Evolutionary conservation across 2,113 vertebrate species (phyloP).

Genomic region (Canis aureus): DNA sequence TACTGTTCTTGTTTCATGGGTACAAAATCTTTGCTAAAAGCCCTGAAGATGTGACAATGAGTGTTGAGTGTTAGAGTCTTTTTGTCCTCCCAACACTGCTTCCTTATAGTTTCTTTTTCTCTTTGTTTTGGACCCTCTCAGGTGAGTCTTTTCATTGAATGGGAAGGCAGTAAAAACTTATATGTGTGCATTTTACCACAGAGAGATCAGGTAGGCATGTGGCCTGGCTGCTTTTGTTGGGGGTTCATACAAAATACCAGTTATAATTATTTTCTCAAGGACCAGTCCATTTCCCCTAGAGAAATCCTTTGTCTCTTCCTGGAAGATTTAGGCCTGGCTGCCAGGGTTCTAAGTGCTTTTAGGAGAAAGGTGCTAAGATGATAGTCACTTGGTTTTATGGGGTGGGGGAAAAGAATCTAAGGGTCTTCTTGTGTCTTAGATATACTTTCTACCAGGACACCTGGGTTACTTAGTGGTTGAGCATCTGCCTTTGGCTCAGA

Average conservation of each 20-base stretch:
- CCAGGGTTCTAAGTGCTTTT: neutral
- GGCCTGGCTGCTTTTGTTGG: neutral
- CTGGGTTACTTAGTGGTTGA: too few species aligned
- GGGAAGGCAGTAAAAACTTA: neutral
- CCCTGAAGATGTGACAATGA: neutral
- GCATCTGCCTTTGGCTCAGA: too few species aligned
- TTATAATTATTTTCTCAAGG: neutral
- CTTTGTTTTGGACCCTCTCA: constrained; percentile 23
- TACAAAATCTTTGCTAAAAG: neutral
- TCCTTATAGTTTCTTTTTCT: neutral
- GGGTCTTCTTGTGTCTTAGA: neutral
- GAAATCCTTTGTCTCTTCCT: neutral
- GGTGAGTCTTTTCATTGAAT: neutral
- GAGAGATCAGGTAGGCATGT: neutral
- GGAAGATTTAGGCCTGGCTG: neutral
- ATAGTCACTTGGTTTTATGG: neutral
- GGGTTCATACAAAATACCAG: neutral
- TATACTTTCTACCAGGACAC: neutral
- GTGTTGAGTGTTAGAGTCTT: neutral
- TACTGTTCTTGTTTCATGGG: constrained; percentile 51
- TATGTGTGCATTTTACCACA: neutral
- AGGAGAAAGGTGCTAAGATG: neutral
- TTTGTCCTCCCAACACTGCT: neutral
- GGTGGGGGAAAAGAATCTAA: neutral
- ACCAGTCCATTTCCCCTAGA: neutral